Base-by-base conservation (phyloP, 2,113 vertebrate genomes). In the Tetrax tetrax region DNA sequence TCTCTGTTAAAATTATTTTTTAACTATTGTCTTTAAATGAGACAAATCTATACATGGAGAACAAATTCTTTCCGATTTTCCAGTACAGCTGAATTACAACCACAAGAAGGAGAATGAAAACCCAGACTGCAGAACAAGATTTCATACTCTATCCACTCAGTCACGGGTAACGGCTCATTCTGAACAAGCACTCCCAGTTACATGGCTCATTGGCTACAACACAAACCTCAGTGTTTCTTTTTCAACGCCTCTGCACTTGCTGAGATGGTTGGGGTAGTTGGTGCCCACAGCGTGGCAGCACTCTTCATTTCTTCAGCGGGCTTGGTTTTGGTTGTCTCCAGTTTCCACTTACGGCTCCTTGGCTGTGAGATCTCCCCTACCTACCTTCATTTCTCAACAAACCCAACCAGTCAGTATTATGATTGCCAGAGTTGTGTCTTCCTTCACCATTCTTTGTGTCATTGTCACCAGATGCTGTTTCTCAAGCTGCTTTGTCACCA, bases 261-360 rank as follows among this genome's bases (percentile, higher is more conserved):
- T 35, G 20, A 50, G 20, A 22, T 22, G 22, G 48, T 50, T 22
- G 20, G 21, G 20, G 53, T 20, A 16, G 43, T 20, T n/a, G 16
- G 17, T 5, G 23, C 19, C 59, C 22, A 3, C 5, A 0, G 35
- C 29, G 20, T 7, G 3, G 3, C n/a, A 3, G 29, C 17, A 4
- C 43, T 18, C 33, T 11, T 8, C 5, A 0, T 24, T 22, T 33
- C 48, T 28, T 3, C 9, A 14, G 10, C 2, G 18, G 45, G 29
- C 17, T 54, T 45, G 37, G 25, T 2, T 63, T 21, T 20, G 38
- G 21, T 31, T 25, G 57, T 33, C 68, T 17, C 57, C 14, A 2
- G 66, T 8, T 18, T 41, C 45, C 51, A 20, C 20, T 35, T 19
- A 6, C 24, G 31, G 51, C 4, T 20, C 37, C 37, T 33, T 0